These are phyloP conservation scores for Aurelia coerulea DNA, from an alignment of 30 jellyfish, hydroid and myxozoan genomes.

Conservation along the genomic window DNA sequence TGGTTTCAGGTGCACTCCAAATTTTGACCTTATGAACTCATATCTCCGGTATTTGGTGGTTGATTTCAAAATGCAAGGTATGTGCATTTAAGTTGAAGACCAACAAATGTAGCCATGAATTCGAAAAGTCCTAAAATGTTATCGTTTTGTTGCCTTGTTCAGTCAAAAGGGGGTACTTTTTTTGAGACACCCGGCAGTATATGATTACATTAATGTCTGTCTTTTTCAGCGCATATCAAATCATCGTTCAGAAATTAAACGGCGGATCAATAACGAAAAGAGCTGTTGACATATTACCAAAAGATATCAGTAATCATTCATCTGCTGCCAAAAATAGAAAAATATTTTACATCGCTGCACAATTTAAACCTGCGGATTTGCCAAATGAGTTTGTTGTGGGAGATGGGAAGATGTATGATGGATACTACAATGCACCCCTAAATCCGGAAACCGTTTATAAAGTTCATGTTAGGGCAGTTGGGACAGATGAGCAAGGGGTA, in stretches of 20 bases:
- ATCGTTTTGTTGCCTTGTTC: no score
- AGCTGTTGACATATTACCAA: slow-evolving; percentile 26
- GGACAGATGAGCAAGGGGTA: slow-evolving; percentile 61
- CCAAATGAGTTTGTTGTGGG: slow-evolving; percentile 75
- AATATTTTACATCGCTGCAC: slow-evolving; percentile 78
- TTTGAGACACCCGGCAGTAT: no score
- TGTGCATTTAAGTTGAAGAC: no score
- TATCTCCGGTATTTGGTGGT: no score
- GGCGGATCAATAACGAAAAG: slow-evolving; percentile 51
- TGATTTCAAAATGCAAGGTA: no score
- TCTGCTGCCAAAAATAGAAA: slow-evolving; percentile 59
- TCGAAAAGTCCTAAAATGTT: no score
- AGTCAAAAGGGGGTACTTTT: no score
- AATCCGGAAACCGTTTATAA: slow-evolving; percentile 63
- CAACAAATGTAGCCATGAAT: no score
- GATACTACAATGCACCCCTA: slow-evolving; percentile 80
- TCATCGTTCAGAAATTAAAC: slow-evolving; percentile 62
- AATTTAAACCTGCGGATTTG: slow-evolving; percentile 37
- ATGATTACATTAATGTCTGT: no score
- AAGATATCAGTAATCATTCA: slow-evolving; percentile 20
- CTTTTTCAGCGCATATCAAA: slow-evolving; percentile 64
- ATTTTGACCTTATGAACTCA: no score
- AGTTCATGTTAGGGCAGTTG: slow-evolving; percentile 75
- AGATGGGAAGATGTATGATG: slow-evolving; percentile 67
- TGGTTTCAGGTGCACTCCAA: no score